Percentiles rank a stretch among this genome's conserved stretches.
Evolutionary conservation across 1,140 invertebrate species (phyloP).

Genomic region (Cyphomyrmex costatus): DNA sequence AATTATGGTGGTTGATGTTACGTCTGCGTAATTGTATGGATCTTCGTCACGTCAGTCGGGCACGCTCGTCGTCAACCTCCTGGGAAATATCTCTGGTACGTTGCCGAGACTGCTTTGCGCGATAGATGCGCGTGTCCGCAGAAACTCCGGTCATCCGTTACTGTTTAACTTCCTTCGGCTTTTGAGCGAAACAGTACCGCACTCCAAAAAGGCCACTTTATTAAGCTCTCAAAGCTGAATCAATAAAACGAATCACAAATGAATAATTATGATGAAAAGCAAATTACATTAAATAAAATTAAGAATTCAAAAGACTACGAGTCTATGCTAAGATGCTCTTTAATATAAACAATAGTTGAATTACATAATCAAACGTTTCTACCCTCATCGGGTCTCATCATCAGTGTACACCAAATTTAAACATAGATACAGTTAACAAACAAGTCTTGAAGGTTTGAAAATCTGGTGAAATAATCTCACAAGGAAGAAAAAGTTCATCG

Average conservation of each 20-base stretch:
- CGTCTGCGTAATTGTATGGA: slow-evolving; percentile 49
- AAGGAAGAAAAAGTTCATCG: no score
- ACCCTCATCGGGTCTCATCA: no score
- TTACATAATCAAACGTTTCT: no score
- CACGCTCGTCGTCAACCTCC: slow-evolving; percentile 30
- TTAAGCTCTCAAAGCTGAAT: not conserved
- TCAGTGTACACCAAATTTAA: no score
- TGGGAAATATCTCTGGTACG: slow-evolving; percentile 53
- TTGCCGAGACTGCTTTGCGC: slow-evolving; percentile 19
- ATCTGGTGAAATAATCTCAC: no score
- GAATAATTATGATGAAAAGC: not conserved
- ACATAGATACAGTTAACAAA: no score
- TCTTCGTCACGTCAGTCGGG: slow-evolving; percentile 39
- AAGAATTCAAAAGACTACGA: no score
- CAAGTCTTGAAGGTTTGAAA: no score
- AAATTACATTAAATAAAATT: not conserved
- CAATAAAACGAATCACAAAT: not conserved
- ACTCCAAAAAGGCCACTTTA: not conserved
- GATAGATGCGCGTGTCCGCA: slow-evolving; percentile 41
- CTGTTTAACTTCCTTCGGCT: slow-evolving; percentile 15
- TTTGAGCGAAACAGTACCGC: not conserved
- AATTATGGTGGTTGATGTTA: slow-evolving; percentile 50
- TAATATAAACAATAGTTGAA: no score
- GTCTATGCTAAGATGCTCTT: no score
- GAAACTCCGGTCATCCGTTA: slow-evolving; percentile 51